Percentiles rank a stretch among this genome's conserved stretches.
Conservation (phyloP, 2,113 vertebrate genomes). For the Ophthalmolycus amberensis region DNA sequence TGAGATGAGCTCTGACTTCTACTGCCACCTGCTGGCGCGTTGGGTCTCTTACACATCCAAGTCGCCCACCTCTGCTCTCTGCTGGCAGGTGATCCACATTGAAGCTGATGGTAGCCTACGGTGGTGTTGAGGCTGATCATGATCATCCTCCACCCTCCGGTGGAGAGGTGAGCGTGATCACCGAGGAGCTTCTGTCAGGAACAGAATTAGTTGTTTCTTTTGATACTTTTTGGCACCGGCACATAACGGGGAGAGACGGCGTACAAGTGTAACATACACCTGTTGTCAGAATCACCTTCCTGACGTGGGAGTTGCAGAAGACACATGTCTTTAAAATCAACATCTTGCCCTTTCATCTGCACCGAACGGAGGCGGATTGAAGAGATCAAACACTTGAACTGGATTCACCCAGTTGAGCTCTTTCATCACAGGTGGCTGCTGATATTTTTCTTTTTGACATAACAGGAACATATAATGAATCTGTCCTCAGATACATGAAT, state of each 20-base stretch:
- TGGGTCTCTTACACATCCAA: background rate
- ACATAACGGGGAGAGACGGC: constrained; percentile 6
- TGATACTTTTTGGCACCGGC: constrained; percentile 13
- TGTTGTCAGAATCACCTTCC: constrained; percentile 53
- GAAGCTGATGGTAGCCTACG: constrained; percentile 61
- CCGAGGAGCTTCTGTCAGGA: background rate
- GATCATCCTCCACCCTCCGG: constrained; percentile 7
- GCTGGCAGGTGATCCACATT: constrained; percentile 68
- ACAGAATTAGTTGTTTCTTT: constrained; percentile 36
- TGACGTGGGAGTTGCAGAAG: constrained; percentile 1
- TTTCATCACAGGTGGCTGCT: constrained; percentile 16
- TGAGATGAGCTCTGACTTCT: background rate
- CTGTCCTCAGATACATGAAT: background rate
- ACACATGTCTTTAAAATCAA: constrained; percentile 15
- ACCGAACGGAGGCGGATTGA: background rate
- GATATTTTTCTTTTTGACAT: background rate
- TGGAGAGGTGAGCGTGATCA: constrained; percentile 5
- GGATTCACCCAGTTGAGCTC: background rate
- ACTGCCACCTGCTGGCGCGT: constrained; percentile 44
- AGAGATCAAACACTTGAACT: constrained; percentile 44
- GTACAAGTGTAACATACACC: constrained; percentile 39
- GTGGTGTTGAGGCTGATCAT: constrained; percentile 56
- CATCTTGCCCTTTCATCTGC: constrained; percentile 45
- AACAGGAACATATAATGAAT: background rate
- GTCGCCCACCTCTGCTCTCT: constrained; percentile 69